A percentile compares a stretch with the other conserved stretches of the same genome.
Evolutionary conservation across 2,888 invertebrate species (phyloP).

Genomic region (Tiliacea aurago): DNA sequence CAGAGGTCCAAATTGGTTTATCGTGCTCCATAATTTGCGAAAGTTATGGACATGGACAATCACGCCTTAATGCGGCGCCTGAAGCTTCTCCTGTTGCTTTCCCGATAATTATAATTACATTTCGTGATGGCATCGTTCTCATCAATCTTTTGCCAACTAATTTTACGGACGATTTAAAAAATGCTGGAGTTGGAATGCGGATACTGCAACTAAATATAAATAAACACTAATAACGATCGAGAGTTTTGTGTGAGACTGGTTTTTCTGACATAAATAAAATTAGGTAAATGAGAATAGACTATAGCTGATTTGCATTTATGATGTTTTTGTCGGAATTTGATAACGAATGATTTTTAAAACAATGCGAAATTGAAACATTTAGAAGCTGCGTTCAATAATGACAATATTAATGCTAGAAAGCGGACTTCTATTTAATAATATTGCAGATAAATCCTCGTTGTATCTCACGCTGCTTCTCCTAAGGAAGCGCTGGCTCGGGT

Average conservation of each 20-base stretch:
- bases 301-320: constrained; percentile 12
- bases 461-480: constrained; percentile 76
- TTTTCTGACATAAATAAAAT: constrained; percentile 2
- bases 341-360: neutral
- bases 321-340: neutral
- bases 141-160: constrained; percentile 37
- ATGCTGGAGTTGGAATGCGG: constrained; percentile 33
- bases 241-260: constrained; percentile 8
- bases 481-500: constrained; percentile 74
- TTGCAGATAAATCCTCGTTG: constrained; percentile 76
- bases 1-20: constrained; percentile 55
- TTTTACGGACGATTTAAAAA: constrained; percentile 23
- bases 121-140: constrained; percentile 43
- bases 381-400: neutral
- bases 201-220: constrained; percentile 30
- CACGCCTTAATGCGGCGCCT: constrained; percentile 51
- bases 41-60: constrained; percentile 55
- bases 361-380: neutral
- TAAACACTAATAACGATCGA: constrained; percentile 20
- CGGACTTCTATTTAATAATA: constrained; percentile 63
- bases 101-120: constrained; percentile 54
- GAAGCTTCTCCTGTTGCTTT: constrained; percentile 48
- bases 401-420: constrained; percentile 14
- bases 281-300: neutral
- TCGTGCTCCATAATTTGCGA: constrained; percentile 61